Evolutionary conservation across 1,140 invertebrate genomes (phyloP).

Genomic region (Bilobella aurantiaca): DNA sequence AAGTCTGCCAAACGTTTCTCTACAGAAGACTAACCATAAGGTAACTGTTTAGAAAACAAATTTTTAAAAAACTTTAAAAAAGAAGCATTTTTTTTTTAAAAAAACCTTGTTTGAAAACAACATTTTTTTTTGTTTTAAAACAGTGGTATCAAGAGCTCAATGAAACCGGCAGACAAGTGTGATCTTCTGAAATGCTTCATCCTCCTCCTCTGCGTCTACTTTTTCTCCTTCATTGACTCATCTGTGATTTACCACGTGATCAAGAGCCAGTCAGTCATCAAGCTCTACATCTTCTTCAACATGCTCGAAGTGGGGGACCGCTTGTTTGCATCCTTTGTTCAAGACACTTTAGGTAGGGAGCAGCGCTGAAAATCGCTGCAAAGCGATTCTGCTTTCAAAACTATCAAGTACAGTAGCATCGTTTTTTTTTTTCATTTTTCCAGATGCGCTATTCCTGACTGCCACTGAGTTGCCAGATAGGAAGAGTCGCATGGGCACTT

Average conservation of each 20-base stretch:
- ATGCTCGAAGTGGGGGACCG: slow-evolving; percentile 95
- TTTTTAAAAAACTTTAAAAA: not conserved
- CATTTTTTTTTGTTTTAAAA: slow-evolving; percentile 5
- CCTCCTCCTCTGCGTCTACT: slow-evolving; percentile 67
- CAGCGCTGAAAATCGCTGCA: slow-evolving; percentile 38
- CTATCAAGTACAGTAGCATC: not conserved
- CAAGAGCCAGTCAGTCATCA: slow-evolving; percentile 96
- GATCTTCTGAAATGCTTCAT: slow-evolving; percentile 89
- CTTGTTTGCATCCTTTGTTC: slow-evolving; percentile 92
- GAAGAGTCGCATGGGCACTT: slow-evolving; percentile 19
- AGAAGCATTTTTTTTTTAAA: not conserved
- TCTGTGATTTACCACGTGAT: slow-evolving; percentile 98
- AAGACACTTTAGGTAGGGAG: slow-evolving; percentile 81
- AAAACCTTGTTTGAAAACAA: not conserved
- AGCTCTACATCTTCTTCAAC: slow-evolving; percentile 98
- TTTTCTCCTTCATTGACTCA: slow-evolving; percentile 86
- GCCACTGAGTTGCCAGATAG: slow-evolving; percentile 61
- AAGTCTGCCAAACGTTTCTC: slow-evolving; percentile 7
- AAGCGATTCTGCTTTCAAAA: no score
- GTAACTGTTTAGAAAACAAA: not conserved
- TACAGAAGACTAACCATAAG: slow-evolving; percentile 8
- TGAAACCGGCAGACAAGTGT: slow-evolving; percentile 88
- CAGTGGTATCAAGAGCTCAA: slow-evolving; percentile 36
- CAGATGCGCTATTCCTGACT: slow-evolving; percentile 84
- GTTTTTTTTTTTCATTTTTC: not conserved